Conservation (phyloP, 2,113 vertebrate species). For the Paedocypris sp. region DNA sequence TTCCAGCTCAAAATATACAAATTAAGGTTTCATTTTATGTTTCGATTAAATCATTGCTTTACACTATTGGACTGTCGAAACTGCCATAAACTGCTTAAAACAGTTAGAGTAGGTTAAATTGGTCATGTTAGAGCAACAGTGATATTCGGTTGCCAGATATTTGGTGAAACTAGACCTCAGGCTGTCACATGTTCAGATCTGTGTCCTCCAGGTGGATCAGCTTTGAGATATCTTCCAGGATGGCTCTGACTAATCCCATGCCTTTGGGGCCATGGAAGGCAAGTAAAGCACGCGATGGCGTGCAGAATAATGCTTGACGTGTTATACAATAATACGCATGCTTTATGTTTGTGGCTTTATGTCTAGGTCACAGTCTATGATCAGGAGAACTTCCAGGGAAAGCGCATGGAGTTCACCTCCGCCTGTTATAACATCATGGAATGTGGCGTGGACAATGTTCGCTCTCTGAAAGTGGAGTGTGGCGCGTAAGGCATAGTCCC, state of each 20-base stretch:
- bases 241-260: slow-evolving; percentile 84
- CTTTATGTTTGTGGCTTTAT: not conserved
- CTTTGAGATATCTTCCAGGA: slow-evolving; percentile 51
- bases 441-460: slow-evolving; percentile 75
- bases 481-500: slow-evolving; percentile 75
- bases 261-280: slow-evolving; percentile 87
- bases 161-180: not conserved
- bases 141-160: not conserved
- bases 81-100: too few relatives aligned
- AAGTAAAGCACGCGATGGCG: slow-evolving; percentile 23
- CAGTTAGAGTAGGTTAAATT: not conserved
- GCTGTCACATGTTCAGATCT: not conserved
- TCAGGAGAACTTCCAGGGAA: slow-evolving; percentile 93
- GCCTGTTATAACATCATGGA: slow-evolving; percentile 85
- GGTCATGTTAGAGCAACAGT: not conserved
- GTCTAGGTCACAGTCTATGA: slow-evolving; percentile 85
- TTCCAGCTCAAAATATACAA: too few relatives aligned
- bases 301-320: not conserved
- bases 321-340: not conserved
- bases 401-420: slow-evolving; percentile 80
- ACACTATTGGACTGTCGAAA: too few relatives aligned
- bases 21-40: too few relatives aligned
- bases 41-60: not conserved
- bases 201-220: slow-evolving; percentile 41
- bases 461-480: slow-evolving; percentile 87